Conservation (phyloP, 2,113 vertebrate genomes). For the Prietella phreatophila region DNA sequence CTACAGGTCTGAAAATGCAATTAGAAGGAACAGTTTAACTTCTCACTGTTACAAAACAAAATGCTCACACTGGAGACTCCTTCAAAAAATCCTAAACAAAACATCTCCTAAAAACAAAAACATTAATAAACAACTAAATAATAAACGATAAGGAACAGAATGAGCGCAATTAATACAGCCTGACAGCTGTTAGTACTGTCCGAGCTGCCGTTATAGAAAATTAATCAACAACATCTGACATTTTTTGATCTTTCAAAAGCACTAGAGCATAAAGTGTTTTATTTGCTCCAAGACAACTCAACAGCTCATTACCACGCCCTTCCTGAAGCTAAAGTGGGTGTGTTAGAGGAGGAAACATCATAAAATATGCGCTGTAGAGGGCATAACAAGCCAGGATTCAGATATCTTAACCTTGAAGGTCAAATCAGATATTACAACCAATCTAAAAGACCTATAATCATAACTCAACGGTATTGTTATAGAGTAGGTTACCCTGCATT, state of each 20-base stretch:
- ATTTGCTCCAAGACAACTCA: background rate
- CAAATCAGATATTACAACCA: background rate
- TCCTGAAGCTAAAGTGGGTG: background rate
- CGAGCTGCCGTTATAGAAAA: background rate
- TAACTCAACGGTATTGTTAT: background rate
- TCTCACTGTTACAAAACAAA: background rate
- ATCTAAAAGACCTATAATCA: background rate
- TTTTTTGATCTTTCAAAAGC: background rate
- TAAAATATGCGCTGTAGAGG: background rate
- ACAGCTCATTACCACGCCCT: background rate
- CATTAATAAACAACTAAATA: no score
- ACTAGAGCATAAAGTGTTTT: background rate
- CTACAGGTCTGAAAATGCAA: no score
- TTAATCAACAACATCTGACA: background rate
- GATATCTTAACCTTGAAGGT: background rate
- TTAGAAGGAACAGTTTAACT: background rate
- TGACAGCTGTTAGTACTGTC: background rate
- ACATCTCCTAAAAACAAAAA: no score
- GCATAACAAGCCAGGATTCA: background rate
- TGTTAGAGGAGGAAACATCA: background rate
- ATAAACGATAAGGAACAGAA: background rate
- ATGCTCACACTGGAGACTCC: background rate
- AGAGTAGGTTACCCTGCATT: background rate
- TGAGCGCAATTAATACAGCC: background rate
- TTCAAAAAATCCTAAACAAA: background rate